Evolutionary conservation across 2,888 invertebrate species (phyloP).

Genomic region (Pasiphila rectangulata): DNA sequence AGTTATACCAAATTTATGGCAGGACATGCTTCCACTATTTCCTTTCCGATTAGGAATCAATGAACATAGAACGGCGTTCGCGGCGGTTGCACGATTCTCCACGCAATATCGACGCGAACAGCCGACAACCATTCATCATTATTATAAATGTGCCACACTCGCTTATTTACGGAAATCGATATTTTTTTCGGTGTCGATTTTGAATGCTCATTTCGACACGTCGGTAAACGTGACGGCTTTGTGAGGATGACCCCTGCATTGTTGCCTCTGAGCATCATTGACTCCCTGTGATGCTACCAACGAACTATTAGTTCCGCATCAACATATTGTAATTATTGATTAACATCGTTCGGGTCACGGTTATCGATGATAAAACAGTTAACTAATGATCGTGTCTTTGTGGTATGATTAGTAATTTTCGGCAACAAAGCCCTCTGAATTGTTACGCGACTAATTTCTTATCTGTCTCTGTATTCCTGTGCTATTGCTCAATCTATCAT

Average conservation of each 20-base stretch:
- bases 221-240: conserved; percentile 75
- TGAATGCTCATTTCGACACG: conserved; percentile 74
- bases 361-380: conserved; percentile 60
- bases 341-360: conserved; percentile 64
- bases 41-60: conserved; percentile 75
- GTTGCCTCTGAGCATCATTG: conserved; percentile 63
- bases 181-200: conserved; percentile 78
- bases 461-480: conserved; percentile 42
- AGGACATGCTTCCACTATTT: conserved; percentile 63
- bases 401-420: conserved; percentile 54
- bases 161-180: conserved; percentile 82
- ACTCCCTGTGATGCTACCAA: conserved; percentile 47
- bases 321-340: conserved; percentile 76
- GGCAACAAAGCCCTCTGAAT: conserved; percentile 51
- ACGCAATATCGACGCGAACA: conserved; percentile 72
- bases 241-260: conserved; percentile 72
- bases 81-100: conserved; percentile 69
- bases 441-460: conserved; percentile 50
- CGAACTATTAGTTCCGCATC: conserved; percentile 68
- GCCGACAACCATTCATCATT: conserved; percentile 78
- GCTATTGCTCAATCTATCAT: conserved; percentile 45
- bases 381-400: conserved; percentile 61
- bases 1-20: conserved; percentile 72
- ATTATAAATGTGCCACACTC: conserved; percentile 80
- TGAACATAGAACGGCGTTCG: conserved; percentile 57